A percentile compares a stretch with the other conserved stretches of the same genome.
Conservation (phyloP, 2,113 vertebrate genomes). For the Plotosus lineatus region DNA sequence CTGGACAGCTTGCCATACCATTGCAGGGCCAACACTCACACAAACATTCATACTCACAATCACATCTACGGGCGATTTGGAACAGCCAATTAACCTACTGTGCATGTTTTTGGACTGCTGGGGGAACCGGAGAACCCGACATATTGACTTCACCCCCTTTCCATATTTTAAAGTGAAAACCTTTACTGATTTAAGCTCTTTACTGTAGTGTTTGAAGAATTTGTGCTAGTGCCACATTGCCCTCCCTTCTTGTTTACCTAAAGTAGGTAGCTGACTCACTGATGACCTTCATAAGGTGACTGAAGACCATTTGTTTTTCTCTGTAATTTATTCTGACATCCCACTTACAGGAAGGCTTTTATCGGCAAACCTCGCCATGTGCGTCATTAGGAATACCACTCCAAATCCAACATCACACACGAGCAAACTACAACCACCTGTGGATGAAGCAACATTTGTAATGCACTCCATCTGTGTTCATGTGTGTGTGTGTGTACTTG, state of each 20-base stretch:
- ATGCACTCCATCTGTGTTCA: slow-evolving; percentile 17
- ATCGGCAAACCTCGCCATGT: background rate
- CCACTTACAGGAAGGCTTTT: background rate
- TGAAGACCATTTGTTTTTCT: slow-evolving; percentile 1
- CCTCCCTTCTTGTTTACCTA: background rate
- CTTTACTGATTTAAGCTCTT: no score
- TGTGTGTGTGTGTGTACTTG: background rate
- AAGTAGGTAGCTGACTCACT: background rate
- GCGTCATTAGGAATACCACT: background rate
- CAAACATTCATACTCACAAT: no score
- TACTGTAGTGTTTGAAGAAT: background rate
- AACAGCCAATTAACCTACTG: no score
- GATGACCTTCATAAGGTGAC: background rate
- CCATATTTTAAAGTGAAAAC: no score
- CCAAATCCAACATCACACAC: background rate
- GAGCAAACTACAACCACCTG: slow-evolving; percentile 7
- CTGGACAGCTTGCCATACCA: no score
- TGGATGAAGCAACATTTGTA: slow-evolving; percentile 14
- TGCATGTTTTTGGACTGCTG: no score
- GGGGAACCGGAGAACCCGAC: no score
- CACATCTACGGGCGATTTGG: no score
- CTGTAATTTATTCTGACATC: background rate
- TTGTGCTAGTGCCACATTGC: background rate
- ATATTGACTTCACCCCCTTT: no score
- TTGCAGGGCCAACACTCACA: no score